Conservation (phyloP, 2,888 invertebrate genomes). For the Drosophila conformis region DNA sequence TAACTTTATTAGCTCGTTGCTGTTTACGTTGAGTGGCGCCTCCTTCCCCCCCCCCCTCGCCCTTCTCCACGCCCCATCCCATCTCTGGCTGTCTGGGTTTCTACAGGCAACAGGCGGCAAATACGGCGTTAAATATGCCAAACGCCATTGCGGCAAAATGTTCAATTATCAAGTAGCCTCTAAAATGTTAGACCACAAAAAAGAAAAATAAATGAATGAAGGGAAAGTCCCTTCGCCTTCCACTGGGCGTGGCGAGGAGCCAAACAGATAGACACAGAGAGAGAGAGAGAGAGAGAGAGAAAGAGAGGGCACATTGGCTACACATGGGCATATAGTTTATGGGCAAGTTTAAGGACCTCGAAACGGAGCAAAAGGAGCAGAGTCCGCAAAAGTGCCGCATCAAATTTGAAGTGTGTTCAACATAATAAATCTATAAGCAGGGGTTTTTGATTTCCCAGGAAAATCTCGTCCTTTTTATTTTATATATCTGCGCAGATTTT, state of each 20-base stretch:
- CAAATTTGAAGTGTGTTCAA: constrained; percentile 20
- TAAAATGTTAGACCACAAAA: constrained; percentile 43
- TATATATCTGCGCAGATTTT: not conserved
- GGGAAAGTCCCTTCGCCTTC: not conserved
- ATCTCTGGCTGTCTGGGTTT: not conserved
- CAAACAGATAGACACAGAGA: not conserved
- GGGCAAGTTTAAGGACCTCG: constrained; percentile 11
- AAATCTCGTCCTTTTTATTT: not conserved
- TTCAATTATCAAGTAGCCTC: constrained; percentile 65
- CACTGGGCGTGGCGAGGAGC: constrained; percentile 3
- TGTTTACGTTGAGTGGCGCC: constrained; percentile 56
- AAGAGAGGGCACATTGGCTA: not conserved
- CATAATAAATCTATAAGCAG: not conserved
- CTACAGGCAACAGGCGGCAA: constrained; percentile 64
- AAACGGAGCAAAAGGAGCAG: constrained; percentile 46
- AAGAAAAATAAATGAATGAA: not conserved
- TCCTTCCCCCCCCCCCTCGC: not conserved
- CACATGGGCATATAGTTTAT: constrained; percentile 45
- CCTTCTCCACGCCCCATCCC: not conserved
- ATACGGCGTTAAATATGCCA: constrained; percentile 41
- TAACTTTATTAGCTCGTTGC: constrained; percentile 75
- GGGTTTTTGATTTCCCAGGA: not conserved
- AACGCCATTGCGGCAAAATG: constrained; percentile 72
- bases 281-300: not conserved
- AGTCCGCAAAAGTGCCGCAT: constrained; percentile 42